These are phyloP conservation scores for Conchocele bisecta DNA, from an alignment of 2,888 invertebrate genomes.

Conservation along the genomic window DNA sequence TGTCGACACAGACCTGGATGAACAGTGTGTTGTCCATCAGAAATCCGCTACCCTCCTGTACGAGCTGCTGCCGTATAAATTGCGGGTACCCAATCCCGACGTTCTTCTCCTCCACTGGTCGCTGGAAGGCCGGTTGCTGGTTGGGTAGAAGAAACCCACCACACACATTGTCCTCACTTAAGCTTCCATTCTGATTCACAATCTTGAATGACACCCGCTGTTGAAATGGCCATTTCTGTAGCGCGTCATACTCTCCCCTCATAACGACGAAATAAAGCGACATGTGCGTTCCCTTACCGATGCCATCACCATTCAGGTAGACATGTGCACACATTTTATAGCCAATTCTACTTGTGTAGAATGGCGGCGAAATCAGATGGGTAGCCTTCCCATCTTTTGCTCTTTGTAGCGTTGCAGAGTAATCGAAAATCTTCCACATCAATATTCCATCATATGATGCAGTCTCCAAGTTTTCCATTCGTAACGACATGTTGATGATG, in stretches of 20 bases:
- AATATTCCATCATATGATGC: slow-evolving; percentile 75
- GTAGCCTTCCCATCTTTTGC: slow-evolving; percentile 70
- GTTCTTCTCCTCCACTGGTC: too few relatives aligned
- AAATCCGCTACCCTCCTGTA: too few relatives aligned
- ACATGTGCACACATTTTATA: slow-evolving; percentile 81
- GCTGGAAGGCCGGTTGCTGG: too few relatives aligned
- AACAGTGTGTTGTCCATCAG: too few relatives aligned
- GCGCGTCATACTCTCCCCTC: slow-evolving; percentile 79
- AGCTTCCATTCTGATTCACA: too few relatives aligned
- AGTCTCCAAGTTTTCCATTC: slow-evolving; percentile 75
- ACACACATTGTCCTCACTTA: too few relatives aligned
- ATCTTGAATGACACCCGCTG: too few relatives aligned
- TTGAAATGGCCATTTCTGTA: slow-evolving; percentile 80
- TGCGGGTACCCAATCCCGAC: too few relatives aligned
- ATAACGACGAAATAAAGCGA: slow-evolving; percentile 80
- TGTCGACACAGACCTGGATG: too few relatives aligned
- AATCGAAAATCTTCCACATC: slow-evolving; percentile 79
- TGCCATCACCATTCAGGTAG: slow-evolving; percentile 81
- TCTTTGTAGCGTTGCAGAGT: slow-evolving; percentile 70
- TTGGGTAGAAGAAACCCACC: too few relatives aligned
- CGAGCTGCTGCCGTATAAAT: too few relatives aligned
- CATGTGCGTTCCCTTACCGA: slow-evolving; percentile 78
- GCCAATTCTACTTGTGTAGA: slow-evolving; percentile 76
- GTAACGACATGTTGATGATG: slow-evolving; percentile 68
- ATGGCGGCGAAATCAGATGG: slow-evolving; percentile 79